Conservation (phyloP, 1,140 invertebrate species). For the Reticulitermes speratus region DNA sequence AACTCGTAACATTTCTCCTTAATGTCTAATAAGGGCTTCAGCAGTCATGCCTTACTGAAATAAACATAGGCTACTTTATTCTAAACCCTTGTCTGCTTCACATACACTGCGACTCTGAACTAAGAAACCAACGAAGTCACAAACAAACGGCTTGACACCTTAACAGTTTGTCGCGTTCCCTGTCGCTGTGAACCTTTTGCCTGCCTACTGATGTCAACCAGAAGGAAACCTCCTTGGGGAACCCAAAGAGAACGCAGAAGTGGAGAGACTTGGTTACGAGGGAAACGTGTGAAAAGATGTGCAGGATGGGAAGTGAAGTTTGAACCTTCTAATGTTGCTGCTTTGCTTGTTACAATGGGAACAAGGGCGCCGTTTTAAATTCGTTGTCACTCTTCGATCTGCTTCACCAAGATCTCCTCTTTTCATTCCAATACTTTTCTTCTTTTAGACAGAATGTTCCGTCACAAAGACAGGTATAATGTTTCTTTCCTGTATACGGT, state of each 20-base stretch:
- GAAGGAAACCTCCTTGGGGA: conserved; percentile 2
- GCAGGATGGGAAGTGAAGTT: background rate
- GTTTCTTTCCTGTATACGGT: too few relatives aligned
- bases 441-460: background rate
- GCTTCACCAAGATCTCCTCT: background rate
- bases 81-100: too few relatives aligned
- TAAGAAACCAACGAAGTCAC: background rate
- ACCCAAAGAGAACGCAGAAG: background rate
- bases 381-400: conserved; percentile 22
- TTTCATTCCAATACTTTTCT: background rate
- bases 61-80: too few relatives aligned
- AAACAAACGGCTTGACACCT: background rate
- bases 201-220: conserved; percentile 5
- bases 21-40: too few relatives aligned
- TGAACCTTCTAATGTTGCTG: background rate
- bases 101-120: background rate
- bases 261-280: background rate
- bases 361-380: conserved; percentile 16
- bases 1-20: too few relatives aligned
- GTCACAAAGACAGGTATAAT: too few relatives aligned
- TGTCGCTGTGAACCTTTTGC: background rate
- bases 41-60: too few relatives aligned
- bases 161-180: background rate
- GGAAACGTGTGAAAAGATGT: background rate
- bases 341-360: background rate